phyloP scores from a whole-genome alignment of 1,140 invertebrate genomes.

The Glomeris maerens region DNA sequence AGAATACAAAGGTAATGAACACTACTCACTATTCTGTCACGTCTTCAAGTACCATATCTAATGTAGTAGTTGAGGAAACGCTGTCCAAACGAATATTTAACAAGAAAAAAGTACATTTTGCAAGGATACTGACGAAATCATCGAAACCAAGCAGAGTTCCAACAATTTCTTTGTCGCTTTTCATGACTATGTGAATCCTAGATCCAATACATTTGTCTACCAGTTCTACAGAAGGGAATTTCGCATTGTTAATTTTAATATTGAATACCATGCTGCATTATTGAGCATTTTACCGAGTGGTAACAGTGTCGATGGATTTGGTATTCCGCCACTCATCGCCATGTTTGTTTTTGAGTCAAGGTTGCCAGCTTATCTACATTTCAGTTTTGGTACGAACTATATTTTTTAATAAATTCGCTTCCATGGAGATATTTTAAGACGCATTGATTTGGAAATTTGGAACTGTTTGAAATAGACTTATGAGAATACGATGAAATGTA shows the following conservation, averaged over 20 bases:
- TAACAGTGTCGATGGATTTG: not conserved
- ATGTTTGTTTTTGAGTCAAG: no score
- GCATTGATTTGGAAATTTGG: no score
- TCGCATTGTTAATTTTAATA: no score
- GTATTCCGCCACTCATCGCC: no score
- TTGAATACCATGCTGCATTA: no score
- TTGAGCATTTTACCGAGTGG: not conserved
- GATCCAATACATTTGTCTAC: constrained; percentile 99
- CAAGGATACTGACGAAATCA: constrained; percentile 70
- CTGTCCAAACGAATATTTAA: not conserved
- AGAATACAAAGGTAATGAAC: not conserved
- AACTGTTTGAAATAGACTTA: no score
- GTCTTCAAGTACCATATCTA: constrained; percentile 42
- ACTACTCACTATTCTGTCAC: constrained; percentile 40
- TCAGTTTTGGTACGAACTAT: no score
- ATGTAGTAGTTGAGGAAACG: constrained; percentile 6
- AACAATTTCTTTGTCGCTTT: constrained; percentile 98
- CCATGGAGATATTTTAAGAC: no score
- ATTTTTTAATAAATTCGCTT: no score
- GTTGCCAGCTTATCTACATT: no score
- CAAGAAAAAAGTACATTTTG: not conserved
- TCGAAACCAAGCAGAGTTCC: constrained; percentile 95
- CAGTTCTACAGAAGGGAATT: constrained; percentile 77
- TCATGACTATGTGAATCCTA: constrained; percentile 98
- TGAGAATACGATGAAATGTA: no score